Conservation (phyloP, 2,888 invertebrate species). For the Lasiommata megera region DNA sequence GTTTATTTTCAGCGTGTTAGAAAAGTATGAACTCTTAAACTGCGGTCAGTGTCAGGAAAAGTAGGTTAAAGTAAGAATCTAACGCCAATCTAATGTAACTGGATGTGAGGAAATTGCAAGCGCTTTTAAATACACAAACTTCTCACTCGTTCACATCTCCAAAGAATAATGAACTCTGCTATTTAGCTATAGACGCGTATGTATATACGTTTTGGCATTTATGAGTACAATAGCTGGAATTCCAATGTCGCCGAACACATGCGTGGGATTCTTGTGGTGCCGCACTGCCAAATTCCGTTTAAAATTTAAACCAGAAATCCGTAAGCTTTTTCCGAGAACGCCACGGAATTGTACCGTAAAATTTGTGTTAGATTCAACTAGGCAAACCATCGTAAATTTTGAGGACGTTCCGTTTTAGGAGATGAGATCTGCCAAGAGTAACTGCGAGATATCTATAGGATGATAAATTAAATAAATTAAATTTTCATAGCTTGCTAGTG, state of each 20-base stretch:
- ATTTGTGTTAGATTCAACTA: background rate
- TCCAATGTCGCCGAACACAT: background rate
- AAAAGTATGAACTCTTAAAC: background rate
- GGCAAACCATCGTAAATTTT: background rate
- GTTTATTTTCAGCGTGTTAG: background rate
- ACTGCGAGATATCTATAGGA: background rate
- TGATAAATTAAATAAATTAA: too few relatives aligned
- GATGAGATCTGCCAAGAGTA: background rate
- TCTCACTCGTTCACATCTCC: background rate
- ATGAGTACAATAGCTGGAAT: background rate
- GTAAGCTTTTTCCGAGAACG: slow-evolving; percentile 1
- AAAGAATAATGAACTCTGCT: background rate
- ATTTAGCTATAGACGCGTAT: background rate
- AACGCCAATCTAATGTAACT: background rate
- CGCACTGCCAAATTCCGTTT: background rate
- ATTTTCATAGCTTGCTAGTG: too few relatives aligned
- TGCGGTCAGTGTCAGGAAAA: background rate
- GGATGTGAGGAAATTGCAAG: background rate
- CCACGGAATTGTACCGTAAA: background rate
- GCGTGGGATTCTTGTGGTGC: background rate
- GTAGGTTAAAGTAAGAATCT: background rate
- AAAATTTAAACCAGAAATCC: background rate
- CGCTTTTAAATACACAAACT: background rate
- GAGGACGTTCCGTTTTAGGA: background rate
- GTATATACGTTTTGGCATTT: background rate